These are phyloP conservation scores for Chelidonichthys spinosus DNA, from an alignment of 2,797 vertebrate species.

Conservation along the genomic window DNA sequence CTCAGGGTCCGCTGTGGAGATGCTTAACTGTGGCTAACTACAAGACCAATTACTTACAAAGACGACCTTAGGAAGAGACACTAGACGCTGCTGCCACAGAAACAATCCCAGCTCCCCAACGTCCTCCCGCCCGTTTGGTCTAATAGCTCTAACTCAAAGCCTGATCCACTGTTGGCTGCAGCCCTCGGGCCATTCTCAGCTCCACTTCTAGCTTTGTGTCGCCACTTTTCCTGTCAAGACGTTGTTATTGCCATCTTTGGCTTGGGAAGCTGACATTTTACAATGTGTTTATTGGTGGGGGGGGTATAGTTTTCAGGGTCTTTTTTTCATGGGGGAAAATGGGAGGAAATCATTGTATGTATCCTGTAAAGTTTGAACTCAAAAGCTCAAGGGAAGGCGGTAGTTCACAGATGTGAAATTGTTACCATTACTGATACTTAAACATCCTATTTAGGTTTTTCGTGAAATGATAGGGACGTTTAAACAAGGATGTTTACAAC, in stretches of 20 bases:
- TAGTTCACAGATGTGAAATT: slow-evolving; percentile 45
- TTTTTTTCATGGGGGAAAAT: slow-evolving; percentile 55
- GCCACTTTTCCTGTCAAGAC: slow-evolving; percentile 67
- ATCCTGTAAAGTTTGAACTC: slow-evolving; percentile 57
- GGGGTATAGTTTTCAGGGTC: slow-evolving; percentile 50
- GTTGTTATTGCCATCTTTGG: slow-evolving; percentile 60
- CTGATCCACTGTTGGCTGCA: slow-evolving; percentile 38
- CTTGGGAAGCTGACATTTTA: slow-evolving; percentile 62
- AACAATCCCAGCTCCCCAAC: slow-evolving; percentile 33
- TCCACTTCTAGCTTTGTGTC: slow-evolving; percentile 54
- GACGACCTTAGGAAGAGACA: slow-evolving; percentile 65
- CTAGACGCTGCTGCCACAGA: slow-evolving; percentile 53
- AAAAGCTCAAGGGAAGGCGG: slow-evolving; percentile 47
- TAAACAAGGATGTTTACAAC: slow-evolving; percentile 61
- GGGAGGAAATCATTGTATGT: slow-evolving; percentile 61
- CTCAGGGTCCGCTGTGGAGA: slow-evolving; percentile 57
- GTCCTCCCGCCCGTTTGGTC: slow-evolving; percentile 38
- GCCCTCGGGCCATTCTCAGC: slow-evolving; percentile 50
- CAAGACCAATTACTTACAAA: slow-evolving; percentile 71
- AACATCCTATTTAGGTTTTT: slow-evolving; percentile 64
- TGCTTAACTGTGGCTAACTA: slow-evolving; percentile 70
- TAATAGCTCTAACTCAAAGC: slow-evolving; percentile 50
- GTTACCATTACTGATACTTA: slow-evolving; percentile 53
- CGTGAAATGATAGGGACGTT: slow-evolving; percentile 41
- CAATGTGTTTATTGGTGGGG: slow-evolving; percentile 67